Base-by-base conservation (phyloP, 1,140 invertebrate genomes). In the Planococcus citri region DNA sequence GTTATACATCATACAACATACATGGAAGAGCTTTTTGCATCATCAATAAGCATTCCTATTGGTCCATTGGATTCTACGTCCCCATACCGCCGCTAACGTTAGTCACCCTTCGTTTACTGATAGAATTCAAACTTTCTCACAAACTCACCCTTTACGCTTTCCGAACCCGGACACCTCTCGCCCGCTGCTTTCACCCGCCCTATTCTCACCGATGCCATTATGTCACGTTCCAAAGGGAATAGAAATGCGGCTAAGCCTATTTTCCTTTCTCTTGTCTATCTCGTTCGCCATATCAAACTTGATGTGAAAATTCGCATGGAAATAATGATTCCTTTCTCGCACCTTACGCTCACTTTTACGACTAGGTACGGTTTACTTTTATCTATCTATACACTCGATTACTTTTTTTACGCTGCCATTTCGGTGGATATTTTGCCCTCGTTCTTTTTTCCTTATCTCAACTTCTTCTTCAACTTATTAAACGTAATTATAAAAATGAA, bases 31-130 rank as follows among this genome's bases (percentile, higher is more conserved):
- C 60, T 64, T 64, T 64, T 64, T 64, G 60, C 60, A 64, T 64
- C 60, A 64, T 64, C 60, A 64, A 64, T 64, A 64, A 64, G 60
- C 60, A 64, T 64, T 64, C 60, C 60, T 64, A 64, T 64, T 64
- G 60, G 60, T 64, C 60, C 60, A 64, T 64, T 64, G 60, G 60
- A 64, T 64, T 64, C 20, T 25, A 24, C 60, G 60, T 64, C 25
- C 60, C 60, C 60, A 64, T 64, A 25, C 60, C 60, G 60, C 60
- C 60, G 60, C 60, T 27, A 64, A 64, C 60, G 21, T 64, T 64
- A 64, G 60, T 25, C 60, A 64, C 60, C 60, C 60, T 64, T 64
- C 60, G 60, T 64, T 64, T 64, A 64, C 60, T 64, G 60, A 64
- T 64, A 64, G 60, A 64, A 64, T 64, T 64, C 60, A 64, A 64